Percentiles rank a stretch among this genome's conserved stretches.
Evolutionary conservation across 30 jellyfish, hydroid and myxozoan species (phyloP).

Genomic region (Nemopilema nomurai): DNA sequence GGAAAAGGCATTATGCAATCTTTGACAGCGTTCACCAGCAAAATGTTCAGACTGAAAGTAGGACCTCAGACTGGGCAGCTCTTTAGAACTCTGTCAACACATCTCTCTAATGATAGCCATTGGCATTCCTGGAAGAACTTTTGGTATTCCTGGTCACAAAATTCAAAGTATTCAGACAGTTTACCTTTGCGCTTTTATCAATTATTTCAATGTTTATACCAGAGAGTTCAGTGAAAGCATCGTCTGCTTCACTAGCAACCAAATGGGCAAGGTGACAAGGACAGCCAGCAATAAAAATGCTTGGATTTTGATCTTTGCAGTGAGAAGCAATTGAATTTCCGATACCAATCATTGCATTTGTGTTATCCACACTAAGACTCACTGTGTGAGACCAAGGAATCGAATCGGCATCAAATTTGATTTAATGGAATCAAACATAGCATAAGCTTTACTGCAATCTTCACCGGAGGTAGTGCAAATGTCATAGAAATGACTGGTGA

Average conservation of each 20-base stretch:
- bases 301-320: constrained; percentile 15
- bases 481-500: constrained; percentile 53
- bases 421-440: constrained; percentile 24
- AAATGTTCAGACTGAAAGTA: constrained; percentile 40
- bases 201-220: constrained; percentile 43
- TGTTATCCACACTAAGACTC: constrained; percentile 67
- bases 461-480: constrained; percentile 70
- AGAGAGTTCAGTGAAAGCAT: constrained; percentile 25
- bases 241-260: constrained; percentile 56
- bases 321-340: constrained; percentile 64
- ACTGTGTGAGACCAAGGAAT: constrained; percentile 48
- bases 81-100: constrained; percentile 26
- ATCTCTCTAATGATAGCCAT: constrained; percentile 64
- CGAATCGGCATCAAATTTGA: background rate
- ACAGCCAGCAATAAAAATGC: constrained; percentile 68
- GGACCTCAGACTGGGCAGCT: constrained; percentile 38
- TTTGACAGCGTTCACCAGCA: constrained; percentile 44
- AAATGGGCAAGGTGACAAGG: constrained; percentile 78
- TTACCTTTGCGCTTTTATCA: constrained; percentile 56
- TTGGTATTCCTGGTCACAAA: constrained; percentile 54
- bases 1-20: constrained; percentile 27
- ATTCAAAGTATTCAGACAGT: constrained; percentile 51
- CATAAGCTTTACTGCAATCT: constrained; percentile 49
- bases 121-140: constrained; percentile 34
- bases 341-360: constrained; percentile 66